A percentile compares a stretch with the other conserved stretches of the same genome.
Evolutionary conservation across 1,140 invertebrate species (phyloP).

Genomic region (Aphaenogaster ashmeadi): DNA sequence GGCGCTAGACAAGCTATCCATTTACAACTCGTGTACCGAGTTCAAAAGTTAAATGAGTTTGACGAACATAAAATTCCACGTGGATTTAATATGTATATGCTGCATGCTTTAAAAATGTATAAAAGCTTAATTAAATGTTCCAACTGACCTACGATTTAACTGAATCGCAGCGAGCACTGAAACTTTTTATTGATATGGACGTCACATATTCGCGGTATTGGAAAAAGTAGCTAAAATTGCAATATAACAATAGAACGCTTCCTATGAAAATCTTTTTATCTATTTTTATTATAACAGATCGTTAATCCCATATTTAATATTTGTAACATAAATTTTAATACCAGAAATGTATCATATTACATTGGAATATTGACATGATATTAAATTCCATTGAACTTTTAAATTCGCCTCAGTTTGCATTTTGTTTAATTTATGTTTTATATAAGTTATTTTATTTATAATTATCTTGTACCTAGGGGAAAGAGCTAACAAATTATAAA

Average conservation of each 20-base stretch:
- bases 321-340: constrained; percentile 3
- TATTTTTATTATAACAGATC: constrained; percentile 9
- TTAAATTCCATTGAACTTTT: neutral
- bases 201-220: constrained; percentile 46
- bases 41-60: constrained; percentile 62
- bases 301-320: neutral
- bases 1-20: constrained; percentile 60
- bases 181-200: constrained; percentile 62
- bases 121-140: constrained; percentile 67
- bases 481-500: constrained; percentile 1
- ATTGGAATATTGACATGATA: neutral
- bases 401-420: neutral
- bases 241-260: constrained; percentile 27
- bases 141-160: constrained; percentile 50
- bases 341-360: neutral
- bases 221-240: constrained; percentile 20
- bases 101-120: constrained; percentile 66
- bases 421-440: neutral
- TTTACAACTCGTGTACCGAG: constrained; percentile 57
- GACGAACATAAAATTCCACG: constrained; percentile 62
- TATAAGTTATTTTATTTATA: neutral
- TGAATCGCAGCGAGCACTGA: constrained; percentile 49
- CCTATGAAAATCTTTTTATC: neutral
- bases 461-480: neutral
- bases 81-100: constrained; percentile 65